These are phyloP conservation scores for Rhamphomyia laevipes DNA, from an alignment of 2,888 invertebrate species.

Conservation along the genomic window DNA sequence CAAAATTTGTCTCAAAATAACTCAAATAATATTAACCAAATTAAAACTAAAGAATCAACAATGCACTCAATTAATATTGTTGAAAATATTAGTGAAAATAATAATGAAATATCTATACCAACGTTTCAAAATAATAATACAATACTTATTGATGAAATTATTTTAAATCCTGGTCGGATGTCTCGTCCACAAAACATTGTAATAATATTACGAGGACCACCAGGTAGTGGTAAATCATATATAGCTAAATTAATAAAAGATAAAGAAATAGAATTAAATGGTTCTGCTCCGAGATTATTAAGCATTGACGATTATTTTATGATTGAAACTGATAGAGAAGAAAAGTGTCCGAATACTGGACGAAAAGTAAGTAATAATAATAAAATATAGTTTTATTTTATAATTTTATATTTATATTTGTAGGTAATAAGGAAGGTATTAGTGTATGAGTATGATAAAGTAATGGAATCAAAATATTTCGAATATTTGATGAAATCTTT, in stretches of 20 bases:
- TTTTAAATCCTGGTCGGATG: constrained; percentile 66
- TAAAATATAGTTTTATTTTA: not conserved
- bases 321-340: constrained; percentile 66
- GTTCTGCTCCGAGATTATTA: constrained; percentile 80
- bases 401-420: constrained; percentile 7
- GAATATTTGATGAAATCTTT: constrained; percentile 76
- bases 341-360: constrained; percentile 33
- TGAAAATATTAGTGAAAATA: not conserved
- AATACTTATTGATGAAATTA: constrained; percentile 70
- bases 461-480: constrained; percentile 70
- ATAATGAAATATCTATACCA: constrained; percentile 21
- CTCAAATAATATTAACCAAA: not conserved
- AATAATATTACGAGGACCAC: constrained; percentile 81
- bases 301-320: constrained; percentile 95
- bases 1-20: not conserved
- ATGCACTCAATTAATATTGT: constrained; percentile 13
- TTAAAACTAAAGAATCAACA: not conserved
- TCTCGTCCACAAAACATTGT: constrained; percentile 68
- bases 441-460: constrained; percentile 70
- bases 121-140: constrained; percentile 35
- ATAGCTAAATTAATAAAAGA: constrained; percentile 79
- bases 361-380: constrained; percentile 25
- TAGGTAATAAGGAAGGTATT: constrained; percentile 41
- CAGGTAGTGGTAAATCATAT: constrained; percentile 90
- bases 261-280: constrained; percentile 70